Percentiles rank a stretch among this genome's conserved stretches.
These are phyloP conservation scores for Acanthoscelides obtectus DNA, from an alignment of 2,888 invertebrate genomes.

Conservation along the genomic window DNA sequence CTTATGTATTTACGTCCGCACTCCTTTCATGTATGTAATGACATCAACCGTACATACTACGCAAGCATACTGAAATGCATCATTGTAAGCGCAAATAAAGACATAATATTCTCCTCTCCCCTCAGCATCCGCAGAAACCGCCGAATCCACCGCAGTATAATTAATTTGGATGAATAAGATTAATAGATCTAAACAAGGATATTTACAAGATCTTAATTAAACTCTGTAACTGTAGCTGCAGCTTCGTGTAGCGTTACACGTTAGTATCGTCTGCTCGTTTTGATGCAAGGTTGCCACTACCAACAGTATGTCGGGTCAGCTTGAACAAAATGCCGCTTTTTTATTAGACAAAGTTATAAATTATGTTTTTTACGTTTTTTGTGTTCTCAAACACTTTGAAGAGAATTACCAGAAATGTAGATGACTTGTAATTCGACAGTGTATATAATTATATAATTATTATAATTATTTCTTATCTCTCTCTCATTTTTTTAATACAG, in stretches of 20 bases:
- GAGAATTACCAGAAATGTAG: too few relatives aligned
- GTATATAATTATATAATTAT: too few relatives aligned
- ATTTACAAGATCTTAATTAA: slow-evolving; percentile 31
- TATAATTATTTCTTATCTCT: too few relatives aligned
- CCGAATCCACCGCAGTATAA: slow-evolving; percentile 14
- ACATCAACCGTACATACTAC: not conserved
- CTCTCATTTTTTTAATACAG: too few relatives aligned
- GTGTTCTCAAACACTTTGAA: too few relatives aligned
- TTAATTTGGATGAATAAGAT: slow-evolving; percentile 32
- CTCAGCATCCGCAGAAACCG: not conserved
- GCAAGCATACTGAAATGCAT: not conserved
- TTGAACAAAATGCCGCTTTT: too few relatives aligned
- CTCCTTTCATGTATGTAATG: too few relatives aligned
- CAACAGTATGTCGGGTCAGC: too few relatives aligned
- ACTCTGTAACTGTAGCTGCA: slow-evolving; percentile 5
- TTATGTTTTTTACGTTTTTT: too few relatives aligned
- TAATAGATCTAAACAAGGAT: slow-evolving; percentile 30
- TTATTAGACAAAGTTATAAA: too few relatives aligned
- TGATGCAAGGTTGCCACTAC: not conserved
- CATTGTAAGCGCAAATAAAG: not conserved
- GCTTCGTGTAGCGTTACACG: not conserved
- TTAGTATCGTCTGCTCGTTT: not conserved
- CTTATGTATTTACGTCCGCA: too few relatives aligned
- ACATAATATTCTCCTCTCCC: not conserved
- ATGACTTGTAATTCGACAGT: too few relatives aligned